Percentiles rank a stretch among this genome's conserved stretches.
Conservation (phyloP, 2,888 invertebrate species). For the Linnaemya vulpina region DNA sequence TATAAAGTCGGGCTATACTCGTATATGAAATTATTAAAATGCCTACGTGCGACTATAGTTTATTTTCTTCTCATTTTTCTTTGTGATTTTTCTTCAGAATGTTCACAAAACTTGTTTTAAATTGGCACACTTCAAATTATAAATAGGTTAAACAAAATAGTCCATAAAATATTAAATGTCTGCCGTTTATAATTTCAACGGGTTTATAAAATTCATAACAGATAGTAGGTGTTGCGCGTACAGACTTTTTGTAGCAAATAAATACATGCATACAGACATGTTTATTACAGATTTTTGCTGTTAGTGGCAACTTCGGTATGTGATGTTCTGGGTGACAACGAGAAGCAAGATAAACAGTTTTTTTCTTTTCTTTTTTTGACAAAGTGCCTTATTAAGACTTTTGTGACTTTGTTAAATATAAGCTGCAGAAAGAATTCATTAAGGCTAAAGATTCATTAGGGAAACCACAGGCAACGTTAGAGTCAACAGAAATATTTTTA, state of each 20-base stretch:
- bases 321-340: constrained; percentile 20
- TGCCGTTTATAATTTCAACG: constrained; percentile 23
- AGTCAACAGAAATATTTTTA: no score
- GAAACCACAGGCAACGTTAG: no score
- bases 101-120: constrained; percentile 25
- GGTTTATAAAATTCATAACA: constrained; percentile 46
- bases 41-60: background rate
- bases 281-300: no score
- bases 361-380: no score
- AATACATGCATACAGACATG: no score
- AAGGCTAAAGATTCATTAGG: no score
- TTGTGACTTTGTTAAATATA: no score
- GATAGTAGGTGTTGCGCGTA: constrained; percentile 39
- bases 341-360: background rate
- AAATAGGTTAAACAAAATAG: constrained; percentile 61
- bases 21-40: background rate
- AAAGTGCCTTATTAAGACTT: no score
- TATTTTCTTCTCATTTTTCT: background rate
- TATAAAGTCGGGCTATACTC: background rate
- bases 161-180: constrained; percentile 36
- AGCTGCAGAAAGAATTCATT: no score
- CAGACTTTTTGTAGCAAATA: constrained; percentile 10
- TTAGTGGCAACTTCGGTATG: constrained; percentile 20
- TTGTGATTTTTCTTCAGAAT: background rate
- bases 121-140: constrained; percentile 29